Evolutionary conservation across 1,140 invertebrate genomes (phyloP).

Genomic region (Cherax quadricarinatus): DNA sequence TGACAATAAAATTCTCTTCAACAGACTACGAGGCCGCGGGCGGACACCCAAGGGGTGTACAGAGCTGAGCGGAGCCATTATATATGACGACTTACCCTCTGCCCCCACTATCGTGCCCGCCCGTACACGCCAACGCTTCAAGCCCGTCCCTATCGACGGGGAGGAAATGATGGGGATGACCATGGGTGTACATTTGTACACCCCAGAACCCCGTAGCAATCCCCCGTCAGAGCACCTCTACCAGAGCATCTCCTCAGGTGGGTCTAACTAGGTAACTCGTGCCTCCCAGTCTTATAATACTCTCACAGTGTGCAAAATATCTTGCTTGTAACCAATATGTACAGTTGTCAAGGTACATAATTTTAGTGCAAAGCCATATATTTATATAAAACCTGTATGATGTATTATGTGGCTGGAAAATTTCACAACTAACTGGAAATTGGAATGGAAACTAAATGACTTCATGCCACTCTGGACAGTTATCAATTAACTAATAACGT

Average conservation of each 20-base stretch:
- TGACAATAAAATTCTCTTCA: background rate
- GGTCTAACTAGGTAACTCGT: background rate
- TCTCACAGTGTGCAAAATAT: no score
- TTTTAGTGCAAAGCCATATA: no score
- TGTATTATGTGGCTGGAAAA: no score
- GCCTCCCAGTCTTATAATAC: background rate
- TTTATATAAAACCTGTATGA: no score
- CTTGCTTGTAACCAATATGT: no score
- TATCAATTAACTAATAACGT: no score
- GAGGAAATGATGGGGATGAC: conserved; percentile 58
- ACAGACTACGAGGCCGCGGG: conserved; percentile 48
- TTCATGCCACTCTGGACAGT: no score
- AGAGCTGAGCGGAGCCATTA: conserved; percentile 60
- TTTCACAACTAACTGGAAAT: no score
- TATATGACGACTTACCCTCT: conserved; percentile 58
- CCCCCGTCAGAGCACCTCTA: conserved; percentile 62
- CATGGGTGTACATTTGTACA: conserved; percentile 60
- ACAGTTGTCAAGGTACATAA: no score
- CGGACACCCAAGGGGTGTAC: conserved; percentile 61
- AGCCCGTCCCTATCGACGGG: conserved; percentile 54
- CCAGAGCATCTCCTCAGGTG: conserved; percentile 64
- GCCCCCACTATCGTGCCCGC: conserved; percentile 53
- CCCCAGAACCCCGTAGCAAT: conserved; percentile 51
- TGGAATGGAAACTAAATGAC: no score
- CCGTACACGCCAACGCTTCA: conserved; percentile 47